Base-by-base conservation (phyloP, 1,140 invertebrate species). In the Paralvinella palmiformis region DNA sequence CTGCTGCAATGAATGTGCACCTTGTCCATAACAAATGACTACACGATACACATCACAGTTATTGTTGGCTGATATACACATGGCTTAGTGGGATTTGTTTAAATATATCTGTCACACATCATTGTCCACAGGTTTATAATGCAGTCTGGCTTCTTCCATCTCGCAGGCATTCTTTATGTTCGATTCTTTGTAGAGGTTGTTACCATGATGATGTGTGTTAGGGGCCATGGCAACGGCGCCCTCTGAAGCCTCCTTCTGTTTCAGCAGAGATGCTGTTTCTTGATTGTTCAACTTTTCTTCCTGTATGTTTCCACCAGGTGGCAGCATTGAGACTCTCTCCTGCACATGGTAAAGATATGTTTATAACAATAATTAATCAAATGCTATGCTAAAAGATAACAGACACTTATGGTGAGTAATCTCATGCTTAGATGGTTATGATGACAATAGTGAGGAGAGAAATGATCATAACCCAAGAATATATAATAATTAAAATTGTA, bases 261-360 rank as follows among this genome's bases (percentile, higher is more conserved):
- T 65, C 22, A 72, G 68, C 13, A 75, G 63, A 10, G 64, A 64
- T 13, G 72, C 68, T 27, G 66, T 64, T 56, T 75, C 72, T 27
- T 69, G 56, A 52, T 73, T 70, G 48, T 66, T 73, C 3, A 71
- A 32, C 32, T 69, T 68, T 24, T 70, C 68, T 36, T 71, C 69
- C 53, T 62, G 53, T 15, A 45, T 53, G 1, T 59, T 22, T n/a
- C 57, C 58, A 35, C 63, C 41, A 22, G 64, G 31, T 17, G 67
- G 36, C 17, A 57, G 36, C 35, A 67, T 56, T 24, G 48, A 53
- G 37, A 68, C 59, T 41, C 65, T 62, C 36, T 70, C 67, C 69
- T 70, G 67, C 2, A 64, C n/a, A 59, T 41, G 37, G n/a, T 41
- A 13, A 13, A 41, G 10, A 13, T 41, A 41, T 13, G 37, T 41